Base-by-base conservation (phyloP, 2,888 invertebrate genomes). In the Lepidochrysops patricia region DNA sequence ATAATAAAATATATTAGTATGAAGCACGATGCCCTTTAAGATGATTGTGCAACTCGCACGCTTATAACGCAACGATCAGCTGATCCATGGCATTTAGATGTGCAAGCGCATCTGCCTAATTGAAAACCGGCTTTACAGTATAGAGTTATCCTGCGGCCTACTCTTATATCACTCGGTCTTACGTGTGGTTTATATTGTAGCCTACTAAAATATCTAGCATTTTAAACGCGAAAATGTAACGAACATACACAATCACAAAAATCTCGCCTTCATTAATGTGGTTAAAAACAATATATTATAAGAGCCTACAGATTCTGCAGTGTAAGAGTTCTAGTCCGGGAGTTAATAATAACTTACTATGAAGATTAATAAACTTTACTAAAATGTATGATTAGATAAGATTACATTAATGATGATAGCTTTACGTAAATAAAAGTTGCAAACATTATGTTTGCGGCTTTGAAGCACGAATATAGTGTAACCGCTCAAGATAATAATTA, bases 371-470 rank as follows among this genome's bases (percentile, higher is more conserved):
- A n/a, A n/a, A n/a, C n/a, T n/a, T n/a, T n/a, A n/a, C n/a, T n/a
- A n/a, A n/a, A n/a, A n/a, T n/a, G n/a, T n/a, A n/a, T n/a, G n/a
- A n/a, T n/a, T n/a, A n/a, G n/a, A n/a, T n/a, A 43, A 23, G 43
- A 43, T 37, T 37, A 13, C n/a, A 13, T 6, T 13, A 19, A 37
- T 43, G 1, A n/a, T 50, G n/a, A 57, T 37, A 26, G 23, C 23
- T 13, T 57, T 57, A 35, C 35, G 27, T n/a, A 26, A 57, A 56
- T 19, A 2, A 19, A 27, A 57, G 25, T 13, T 32, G 57, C 57
- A 57, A 57, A 37, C 27, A 57, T 27, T 43, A 26, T 34, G 25
- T 43, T 49, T 35, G 56, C 34, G 23, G 25, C n/a, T 48, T 32
- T 29, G 26, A 48, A 32, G 29, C 54, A 54, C 54, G 54, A 54